Base-by-base conservation (phyloP, 1,140 invertebrate species). In the Drosophila ananassae region DNA sequence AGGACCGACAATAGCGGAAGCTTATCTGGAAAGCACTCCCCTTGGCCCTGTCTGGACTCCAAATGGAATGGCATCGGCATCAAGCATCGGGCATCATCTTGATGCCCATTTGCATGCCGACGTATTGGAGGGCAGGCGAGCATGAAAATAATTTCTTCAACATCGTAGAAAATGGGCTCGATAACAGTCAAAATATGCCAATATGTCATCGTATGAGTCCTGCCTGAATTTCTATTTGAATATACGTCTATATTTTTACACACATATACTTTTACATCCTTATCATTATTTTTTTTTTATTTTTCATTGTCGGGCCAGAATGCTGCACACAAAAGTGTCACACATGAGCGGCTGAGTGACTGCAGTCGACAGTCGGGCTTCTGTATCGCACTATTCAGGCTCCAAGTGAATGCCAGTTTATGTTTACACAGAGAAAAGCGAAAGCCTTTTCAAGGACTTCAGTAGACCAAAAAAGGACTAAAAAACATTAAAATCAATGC, bases 141-240 rank as follows among this genome's bases (percentile, higher is more conserved):
- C 82, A 82, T 87, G 83, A 87, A 87, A 82, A 87, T 87, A 82
- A 87, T 85, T 81, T 89, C 72, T 13, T 62, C 50, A 51, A 17
- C 55, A 51, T 77, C 73, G 58, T 59, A 53, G 55, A 59, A 72
- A 64, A n/a, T 41, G 69, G 59, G 61, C 61, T 37, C 77, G 78
- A 82, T 87, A 82, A 87, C 82, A 79, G 71, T 89, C 82, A 82
- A 74, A 89, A 82, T 83, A 79, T 69, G 78, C 71, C 74, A 74
- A 76, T 69, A 50, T 57, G 37, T 9, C 17, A 4, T 32, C 60
- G 54, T 37, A 30, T 44, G 53, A 13, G 17, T 12, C 8, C 44
- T 13, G 17, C 6, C 34, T 5, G 30, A 48, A 50, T 56, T 39
- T 57, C 24, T 7, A 48, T 37, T 28, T 34, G 21, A 47, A 47